Evolutionary conservation across 2,797 vertebrate genomes (phyloP).

Genomic region (Hemitrygon akajei): DNA sequence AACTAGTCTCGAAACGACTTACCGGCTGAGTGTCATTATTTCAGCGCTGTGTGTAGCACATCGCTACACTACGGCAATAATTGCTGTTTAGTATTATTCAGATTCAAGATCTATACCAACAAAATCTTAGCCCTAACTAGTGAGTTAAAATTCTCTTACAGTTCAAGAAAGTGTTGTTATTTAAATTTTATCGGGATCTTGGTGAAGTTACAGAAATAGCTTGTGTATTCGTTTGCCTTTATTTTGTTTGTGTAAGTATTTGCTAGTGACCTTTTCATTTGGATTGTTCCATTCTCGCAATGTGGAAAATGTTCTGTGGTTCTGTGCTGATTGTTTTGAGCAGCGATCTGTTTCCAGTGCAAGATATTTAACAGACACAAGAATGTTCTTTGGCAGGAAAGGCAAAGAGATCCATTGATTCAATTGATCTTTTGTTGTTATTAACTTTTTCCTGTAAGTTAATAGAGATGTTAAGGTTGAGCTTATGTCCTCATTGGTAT

Average conservation of each 20-base stretch:
- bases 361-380: not conserved
- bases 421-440: not conserved
- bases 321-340: not conserved
- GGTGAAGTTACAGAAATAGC: not conserved
- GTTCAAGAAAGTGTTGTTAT: not conserved
- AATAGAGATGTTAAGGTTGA: not conserved
- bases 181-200: not conserved
- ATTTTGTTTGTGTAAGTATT: too few species aligned
- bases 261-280: not conserved
- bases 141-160: not conserved
- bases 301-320: not conserved
- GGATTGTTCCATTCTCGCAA: not conserved
- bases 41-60: too few species aligned
- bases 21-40: too few species aligned
- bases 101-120: not conserved
- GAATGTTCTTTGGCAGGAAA: not conserved
- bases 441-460: not conserved
- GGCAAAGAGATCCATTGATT: not conserved
- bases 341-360: not conserved
- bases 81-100: not conserved
- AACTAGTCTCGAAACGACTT: too few species aligned
- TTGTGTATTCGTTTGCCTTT: not conserved
- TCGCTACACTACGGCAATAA: not conserved
- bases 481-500: not conserved
- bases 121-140: not conserved